phyloP scores from a whole-genome alignment of 2,888 invertebrate genomes.

The Cataglyphis cursor region DNA sequence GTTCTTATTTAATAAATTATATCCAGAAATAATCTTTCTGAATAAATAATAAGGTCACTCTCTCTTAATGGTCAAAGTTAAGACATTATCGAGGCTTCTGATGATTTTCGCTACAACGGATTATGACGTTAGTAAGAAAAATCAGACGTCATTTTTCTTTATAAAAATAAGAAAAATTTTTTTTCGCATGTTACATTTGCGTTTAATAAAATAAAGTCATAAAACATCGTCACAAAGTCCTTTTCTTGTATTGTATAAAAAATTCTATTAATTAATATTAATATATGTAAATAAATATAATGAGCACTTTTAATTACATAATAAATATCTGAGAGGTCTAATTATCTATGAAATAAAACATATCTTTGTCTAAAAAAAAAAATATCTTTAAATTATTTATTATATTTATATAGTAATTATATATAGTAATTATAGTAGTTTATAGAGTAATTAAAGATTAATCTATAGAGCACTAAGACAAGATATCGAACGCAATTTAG shows the following conservation, averaged over 20 bases:
- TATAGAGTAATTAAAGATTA: neutral
- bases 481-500: neutral
- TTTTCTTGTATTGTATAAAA: neutral
- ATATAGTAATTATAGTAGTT: too few relatives aligned
- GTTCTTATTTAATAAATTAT: neutral
- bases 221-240: neutral
- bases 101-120: neutral
- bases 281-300: neutral
- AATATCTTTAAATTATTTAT: constrained; percentile 2
- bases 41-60: constrained; percentile 1
- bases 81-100: neutral
- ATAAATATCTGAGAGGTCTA: neutral
- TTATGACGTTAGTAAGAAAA: constrained; percentile 4
- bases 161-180: neutral
- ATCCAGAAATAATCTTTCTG: neutral
- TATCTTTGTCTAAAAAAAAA: neutral
- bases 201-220: neutral
- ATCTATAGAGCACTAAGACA: neutral
- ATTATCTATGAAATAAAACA: neutral
- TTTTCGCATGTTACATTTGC: neutral
- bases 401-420: too few relatives aligned
- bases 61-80: neutral
- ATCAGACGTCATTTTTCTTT: neutral
- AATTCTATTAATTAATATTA: neutral
- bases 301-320: neutral